Conservation (phyloP, 2,888 invertebrate genomes). For the Tineola bisselliella region DNA sequence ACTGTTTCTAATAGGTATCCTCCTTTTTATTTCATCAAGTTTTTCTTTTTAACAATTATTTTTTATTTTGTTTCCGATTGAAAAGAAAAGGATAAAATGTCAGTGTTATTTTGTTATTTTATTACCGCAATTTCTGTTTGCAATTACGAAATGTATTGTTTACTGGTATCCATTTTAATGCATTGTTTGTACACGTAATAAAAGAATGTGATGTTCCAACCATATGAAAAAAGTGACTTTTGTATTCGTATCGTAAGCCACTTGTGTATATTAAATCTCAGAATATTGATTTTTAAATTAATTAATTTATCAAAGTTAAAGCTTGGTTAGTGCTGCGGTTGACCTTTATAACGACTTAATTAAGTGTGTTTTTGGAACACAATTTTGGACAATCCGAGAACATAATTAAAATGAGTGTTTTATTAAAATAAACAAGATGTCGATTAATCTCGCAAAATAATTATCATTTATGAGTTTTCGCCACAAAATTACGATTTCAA, state of each 20-base stretch:
- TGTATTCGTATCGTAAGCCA: background rate
- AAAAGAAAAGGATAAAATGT: too few species aligned
- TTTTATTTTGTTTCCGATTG: too few species aligned
- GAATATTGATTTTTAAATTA: conserved; percentile 2
- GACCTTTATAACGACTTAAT: conserved; percentile 1
- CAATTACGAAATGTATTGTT: background rate
- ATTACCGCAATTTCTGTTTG: too few species aligned
- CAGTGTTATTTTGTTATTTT: too few species aligned
- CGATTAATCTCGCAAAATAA: background rate
- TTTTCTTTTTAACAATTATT: too few species aligned
- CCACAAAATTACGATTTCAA: background rate
- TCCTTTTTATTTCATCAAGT: too few species aligned
- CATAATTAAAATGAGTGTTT: background rate
- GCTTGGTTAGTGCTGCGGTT: conserved; percentile 3
- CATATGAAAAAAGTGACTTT: background rate
- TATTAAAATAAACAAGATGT: background rate
- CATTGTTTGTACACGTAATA: background rate
- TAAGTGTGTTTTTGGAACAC: background rate
- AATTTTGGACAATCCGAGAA: background rate
- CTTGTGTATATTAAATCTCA: background rate
- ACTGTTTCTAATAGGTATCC: too few species aligned
- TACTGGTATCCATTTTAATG: background rate
- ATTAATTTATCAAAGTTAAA: conserved; percentile 7
- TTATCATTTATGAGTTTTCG: background rate
- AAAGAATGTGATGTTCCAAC: background rate